A percentile compares a stretch with the other conserved stretches of the same genome.
Conservation (phyloP, 2,113 vertebrate species). For the Cheilinus undulatus region DNA sequence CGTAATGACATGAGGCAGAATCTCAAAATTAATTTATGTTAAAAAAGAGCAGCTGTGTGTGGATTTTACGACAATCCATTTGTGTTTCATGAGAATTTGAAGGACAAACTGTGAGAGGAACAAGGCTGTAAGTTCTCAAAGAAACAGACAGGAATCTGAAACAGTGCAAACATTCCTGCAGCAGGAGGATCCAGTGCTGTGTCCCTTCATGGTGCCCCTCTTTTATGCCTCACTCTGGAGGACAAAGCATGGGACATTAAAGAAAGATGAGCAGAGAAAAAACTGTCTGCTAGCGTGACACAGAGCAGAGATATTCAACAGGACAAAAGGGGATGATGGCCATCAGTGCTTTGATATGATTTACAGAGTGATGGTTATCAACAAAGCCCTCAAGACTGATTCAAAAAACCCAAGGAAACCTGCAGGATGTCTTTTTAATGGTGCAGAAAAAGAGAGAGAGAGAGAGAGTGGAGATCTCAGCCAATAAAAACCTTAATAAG, state of each 20-base stretch:
- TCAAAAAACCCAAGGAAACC: constrained; percentile 13
- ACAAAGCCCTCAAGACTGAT: constrained; percentile 41
- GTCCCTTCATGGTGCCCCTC: constrained; percentile 58
- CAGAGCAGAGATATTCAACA: constrained; percentile 31
- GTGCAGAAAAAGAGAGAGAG: constrained; percentile 14
- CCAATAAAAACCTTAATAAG: constrained; percentile 62
- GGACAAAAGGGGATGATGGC: constrained; percentile 49
- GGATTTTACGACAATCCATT: constrained; percentile 13
- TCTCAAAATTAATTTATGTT: constrained; percentile 8
- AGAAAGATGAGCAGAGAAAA: constrained; percentile 40
- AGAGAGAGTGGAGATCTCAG: constrained; percentile 31
- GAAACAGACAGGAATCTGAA: constrained; percentile 59
- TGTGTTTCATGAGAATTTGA: constrained; percentile 15
- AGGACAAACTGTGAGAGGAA: constrained; percentile 22
- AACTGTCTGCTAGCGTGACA: constrained; percentile 35
- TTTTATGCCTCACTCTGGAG: constrained; percentile 44
- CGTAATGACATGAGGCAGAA: constrained; percentile 20
- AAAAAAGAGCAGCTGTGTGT: constrained; percentile 3
- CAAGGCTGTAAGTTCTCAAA: constrained; percentile 28
- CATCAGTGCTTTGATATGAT: constrained; percentile 45
- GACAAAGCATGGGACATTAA: constrained; percentile 53
- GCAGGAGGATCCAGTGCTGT: constrained; percentile 30
- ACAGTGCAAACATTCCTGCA: constrained; percentile 55
- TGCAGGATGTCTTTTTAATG: constrained; percentile 60
- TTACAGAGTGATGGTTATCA: constrained; percentile 62